Conservation (phyloP, 1,140 invertebrate species). For the Ostrea edulis region DNA sequence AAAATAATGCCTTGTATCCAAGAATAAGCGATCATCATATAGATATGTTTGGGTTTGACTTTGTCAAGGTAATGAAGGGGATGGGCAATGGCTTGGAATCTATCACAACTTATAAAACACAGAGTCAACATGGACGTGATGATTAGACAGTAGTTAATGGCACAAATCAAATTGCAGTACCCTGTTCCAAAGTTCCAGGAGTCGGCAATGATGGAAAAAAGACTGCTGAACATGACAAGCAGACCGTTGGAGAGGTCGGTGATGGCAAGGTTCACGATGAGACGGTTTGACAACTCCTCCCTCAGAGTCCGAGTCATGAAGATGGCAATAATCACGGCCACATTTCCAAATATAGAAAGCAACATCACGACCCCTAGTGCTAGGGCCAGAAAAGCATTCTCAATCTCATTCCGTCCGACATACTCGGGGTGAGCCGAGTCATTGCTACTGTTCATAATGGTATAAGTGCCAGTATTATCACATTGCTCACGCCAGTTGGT, state of each 20-base stretch:
- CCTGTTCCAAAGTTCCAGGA: conserved; percentile 59
- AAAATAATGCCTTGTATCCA: conserved; percentile 75
- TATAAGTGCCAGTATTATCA: background rate
- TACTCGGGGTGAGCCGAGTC: background rate
- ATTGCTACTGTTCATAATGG: conserved; percentile 1
- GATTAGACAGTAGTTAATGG: conserved; percentile 77
- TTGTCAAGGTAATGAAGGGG: conserved; percentile 69
- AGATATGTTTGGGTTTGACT: conserved; percentile 63
- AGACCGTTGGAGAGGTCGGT: conserved; percentile 73
- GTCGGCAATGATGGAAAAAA: conserved; percentile 65
- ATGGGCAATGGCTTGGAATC: conserved; percentile 72
- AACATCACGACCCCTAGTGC: conserved; percentile 65
- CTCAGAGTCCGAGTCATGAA: conserved; percentile 57
- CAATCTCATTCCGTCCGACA: conserved; percentile 35
- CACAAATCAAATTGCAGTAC: conserved; percentile 73
- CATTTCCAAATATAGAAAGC: conserved; percentile 70
- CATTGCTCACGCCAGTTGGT: background rate
- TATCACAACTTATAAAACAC: conserved; percentile 76
- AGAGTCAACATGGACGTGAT: conserved; percentile 78
- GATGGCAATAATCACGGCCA: conserved; percentile 70
- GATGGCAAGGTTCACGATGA: conserved; percentile 75
- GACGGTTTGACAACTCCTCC: conserved; percentile 71
- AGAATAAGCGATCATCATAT: conserved; percentile 62
- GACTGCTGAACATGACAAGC: conserved; percentile 73
- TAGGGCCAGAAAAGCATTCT: conserved; percentile 54